Conservation (phyloP, 92 coral and sea anemone species). For the Parazoanthus darwini region DNA sequence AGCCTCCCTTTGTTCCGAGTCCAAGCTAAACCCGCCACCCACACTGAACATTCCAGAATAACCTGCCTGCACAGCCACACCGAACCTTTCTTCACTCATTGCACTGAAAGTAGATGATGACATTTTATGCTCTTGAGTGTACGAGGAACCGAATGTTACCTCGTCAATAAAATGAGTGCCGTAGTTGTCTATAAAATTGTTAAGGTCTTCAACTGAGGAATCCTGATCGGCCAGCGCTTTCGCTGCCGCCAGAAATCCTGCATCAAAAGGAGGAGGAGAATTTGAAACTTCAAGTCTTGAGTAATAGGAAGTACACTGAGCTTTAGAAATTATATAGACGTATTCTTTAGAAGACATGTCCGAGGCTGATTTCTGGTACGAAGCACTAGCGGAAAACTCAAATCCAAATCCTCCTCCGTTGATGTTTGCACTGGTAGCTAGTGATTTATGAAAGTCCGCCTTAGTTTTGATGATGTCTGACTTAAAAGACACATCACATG, state of each 20-base stretch:
- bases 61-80: no score
- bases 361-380: constrained; percentile 27
- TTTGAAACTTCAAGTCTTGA: not conserved
- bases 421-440: constrained; percentile 29
- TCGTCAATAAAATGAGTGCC: no score
- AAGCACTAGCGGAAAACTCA: constrained; percentile 38
- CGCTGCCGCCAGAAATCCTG: constrained; percentile 3
- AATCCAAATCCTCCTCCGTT: constrained; percentile 28
- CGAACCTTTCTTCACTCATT: no score
- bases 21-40: no score
- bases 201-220: no score
- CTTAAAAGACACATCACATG: constrained; percentile 45
- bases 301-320: constrained; percentile 25
- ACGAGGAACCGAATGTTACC: no score
- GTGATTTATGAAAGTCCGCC: not conserved
- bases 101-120: no score
- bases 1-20: no score
- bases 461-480: not conserved
- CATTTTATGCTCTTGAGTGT: no score
- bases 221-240: not conserved
- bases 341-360: constrained; percentile 26
- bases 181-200: no score
- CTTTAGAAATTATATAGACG: constrained; percentile 9
- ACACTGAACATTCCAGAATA: no score
- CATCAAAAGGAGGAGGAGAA: constrained; percentile 23